Conservation (phyloP, 2,888 invertebrate genomes). For the Eupithecia pulchellata region DNA sequence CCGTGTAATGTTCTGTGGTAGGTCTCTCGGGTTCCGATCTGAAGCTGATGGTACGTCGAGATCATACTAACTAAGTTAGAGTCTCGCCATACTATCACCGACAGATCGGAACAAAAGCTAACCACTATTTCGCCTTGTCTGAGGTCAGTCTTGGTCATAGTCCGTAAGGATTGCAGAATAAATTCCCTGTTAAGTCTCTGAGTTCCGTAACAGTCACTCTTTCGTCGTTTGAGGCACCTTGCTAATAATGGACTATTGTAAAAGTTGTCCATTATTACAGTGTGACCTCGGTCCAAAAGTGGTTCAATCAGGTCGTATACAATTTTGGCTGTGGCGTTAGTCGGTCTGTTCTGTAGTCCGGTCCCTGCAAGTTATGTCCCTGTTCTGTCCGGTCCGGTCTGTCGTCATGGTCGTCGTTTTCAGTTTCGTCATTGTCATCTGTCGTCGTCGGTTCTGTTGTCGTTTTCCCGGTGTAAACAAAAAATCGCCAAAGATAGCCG, state of each 20-base stretch:
- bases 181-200: neutral
- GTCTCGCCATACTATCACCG: neutral
- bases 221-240: neutral
- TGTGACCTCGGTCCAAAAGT: neutral
- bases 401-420: constrained; percentile 7
- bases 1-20: no score
- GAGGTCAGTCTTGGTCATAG: neutral
- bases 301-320: constrained; percentile 2
- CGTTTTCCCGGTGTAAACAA: constrained; percentile 16
- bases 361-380: neutral
- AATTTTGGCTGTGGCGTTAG: constrained; percentile 15
- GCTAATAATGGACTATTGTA: neutral
- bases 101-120: neutral
- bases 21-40: constrained; percentile 5
- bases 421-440: neutral
- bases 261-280: neutral
- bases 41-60: neutral
- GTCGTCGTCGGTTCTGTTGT: no score
- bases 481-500: constrained; percentile 19
- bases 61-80: constrained; percentile 2
- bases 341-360: constrained; percentile 2
- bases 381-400: constrained; percentile 9
- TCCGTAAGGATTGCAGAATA: neutral
- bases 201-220: neutral
- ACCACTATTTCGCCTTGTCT: neutral